Percentiles rank a stretch among this genome's conserved stretches.
phyloP scores from a whole-genome alignment of 2,113 vertebrate genomes.

The Mobula birostris region DNA sequence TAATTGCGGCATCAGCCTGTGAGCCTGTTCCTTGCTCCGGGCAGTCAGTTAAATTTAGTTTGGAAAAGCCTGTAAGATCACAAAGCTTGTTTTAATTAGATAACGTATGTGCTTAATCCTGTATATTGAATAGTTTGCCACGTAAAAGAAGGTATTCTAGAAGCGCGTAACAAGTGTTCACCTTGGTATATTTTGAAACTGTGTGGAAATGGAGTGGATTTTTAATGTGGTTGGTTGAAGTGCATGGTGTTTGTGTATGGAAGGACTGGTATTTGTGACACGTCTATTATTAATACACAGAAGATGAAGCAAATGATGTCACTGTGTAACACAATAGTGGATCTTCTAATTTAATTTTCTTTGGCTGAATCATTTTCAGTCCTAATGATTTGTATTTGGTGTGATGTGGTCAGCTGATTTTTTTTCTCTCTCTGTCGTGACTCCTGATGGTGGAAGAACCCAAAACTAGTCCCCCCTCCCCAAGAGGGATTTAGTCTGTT shows the following conservation, averaged over 20 bases:
- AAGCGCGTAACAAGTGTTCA: background rate
- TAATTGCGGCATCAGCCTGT: background rate
- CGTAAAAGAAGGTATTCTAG: background rate
- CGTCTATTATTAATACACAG: constrained; percentile 27
- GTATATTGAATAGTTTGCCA: background rate
- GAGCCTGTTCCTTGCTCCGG: background rate
- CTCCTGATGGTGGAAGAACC: constrained; percentile 75
- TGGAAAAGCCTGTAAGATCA: background rate
- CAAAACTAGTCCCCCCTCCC: constrained; percentile 61
- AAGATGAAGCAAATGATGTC: constrained; percentile 17
- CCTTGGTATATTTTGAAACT: constrained; percentile 11
- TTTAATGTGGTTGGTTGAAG: background rate
- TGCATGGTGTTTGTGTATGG: background rate
- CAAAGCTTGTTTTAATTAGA: background rate
- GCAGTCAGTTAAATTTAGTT: background rate
- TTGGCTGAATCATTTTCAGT: background rate
- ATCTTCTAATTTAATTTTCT: background rate
- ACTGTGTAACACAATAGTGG: constrained; percentile 6
- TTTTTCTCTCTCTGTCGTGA: constrained; percentile 56
- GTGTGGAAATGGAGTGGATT: background rate
- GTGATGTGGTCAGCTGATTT: constrained; percentile 54
- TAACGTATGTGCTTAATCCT: background rate
- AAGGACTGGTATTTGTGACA: constrained; percentile 2
- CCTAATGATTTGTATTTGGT: constrained; percentile 43
- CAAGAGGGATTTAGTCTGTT: constrained; percentile 63